Conservation (phyloP, 1,140 invertebrate species). For the Neoseiulus cucumeris region DNA sequence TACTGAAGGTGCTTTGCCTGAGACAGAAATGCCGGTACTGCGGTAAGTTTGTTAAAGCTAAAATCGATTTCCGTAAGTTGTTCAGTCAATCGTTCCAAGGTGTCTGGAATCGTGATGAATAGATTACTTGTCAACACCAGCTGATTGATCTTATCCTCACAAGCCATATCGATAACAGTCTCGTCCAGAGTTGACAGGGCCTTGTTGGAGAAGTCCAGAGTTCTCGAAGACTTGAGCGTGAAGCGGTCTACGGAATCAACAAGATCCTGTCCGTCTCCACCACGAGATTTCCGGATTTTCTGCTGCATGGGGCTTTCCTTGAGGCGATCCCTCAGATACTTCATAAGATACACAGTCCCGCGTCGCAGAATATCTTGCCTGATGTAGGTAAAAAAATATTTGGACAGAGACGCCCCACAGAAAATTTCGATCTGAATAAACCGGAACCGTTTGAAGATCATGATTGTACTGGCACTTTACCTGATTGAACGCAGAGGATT, state of each 20-base stretch:
- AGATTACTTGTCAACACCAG: neutral
- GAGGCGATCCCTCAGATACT: neutral
- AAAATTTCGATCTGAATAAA: too few species aligned
- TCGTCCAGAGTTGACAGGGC: neutral
- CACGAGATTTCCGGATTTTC: neutral
- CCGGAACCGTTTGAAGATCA: too few species aligned
- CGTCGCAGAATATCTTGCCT: constrained; percentile 2
- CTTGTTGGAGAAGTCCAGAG: neutral
- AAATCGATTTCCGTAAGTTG: constrained; percentile 45
- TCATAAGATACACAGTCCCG: neutral
- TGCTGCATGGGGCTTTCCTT: neutral
- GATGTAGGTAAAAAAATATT: neutral
- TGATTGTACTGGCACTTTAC: constrained; percentile 21
- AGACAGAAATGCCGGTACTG: constrained; percentile 42
- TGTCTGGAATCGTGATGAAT: constrained; percentile 24
- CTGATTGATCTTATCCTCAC: constrained; percentile 3
- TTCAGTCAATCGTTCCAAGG: constrained; percentile 32
- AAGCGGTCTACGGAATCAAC: neutral
- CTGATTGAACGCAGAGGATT: constrained; percentile 57
- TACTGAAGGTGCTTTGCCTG: constrained; percentile 41
- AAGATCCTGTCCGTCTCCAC: neutral
- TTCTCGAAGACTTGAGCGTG: neutral
- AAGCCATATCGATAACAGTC: neutral
- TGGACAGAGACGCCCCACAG: constrained; percentile 14
- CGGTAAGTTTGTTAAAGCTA: constrained; percentile 40